Conservation (phyloP, 2,888 invertebrate genomes). For the Dromius quadrimaculatus region DNA sequence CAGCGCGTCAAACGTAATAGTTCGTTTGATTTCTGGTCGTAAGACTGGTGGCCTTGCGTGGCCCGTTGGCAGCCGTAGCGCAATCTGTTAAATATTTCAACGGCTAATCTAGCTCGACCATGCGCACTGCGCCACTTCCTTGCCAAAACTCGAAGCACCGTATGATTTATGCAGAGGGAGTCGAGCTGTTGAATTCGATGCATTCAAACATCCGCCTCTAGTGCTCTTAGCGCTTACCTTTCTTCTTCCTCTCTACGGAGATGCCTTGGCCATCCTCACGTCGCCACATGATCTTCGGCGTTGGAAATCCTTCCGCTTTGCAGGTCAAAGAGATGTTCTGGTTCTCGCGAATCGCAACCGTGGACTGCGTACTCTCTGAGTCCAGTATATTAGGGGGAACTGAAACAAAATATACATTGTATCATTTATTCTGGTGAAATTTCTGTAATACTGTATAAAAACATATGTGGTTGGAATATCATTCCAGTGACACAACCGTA, state of each 20-base stretch:
- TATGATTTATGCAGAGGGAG: conserved; percentile 60
- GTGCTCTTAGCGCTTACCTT: conserved; percentile 73
- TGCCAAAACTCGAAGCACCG: conserved; percentile 54
- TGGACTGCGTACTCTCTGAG: conserved; percentile 89
- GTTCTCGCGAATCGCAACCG: conserved; percentile 92
- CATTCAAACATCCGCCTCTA: neutral
- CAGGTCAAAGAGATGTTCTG: conserved; percentile 94
- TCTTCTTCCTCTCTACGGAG: conserved; percentile 85
- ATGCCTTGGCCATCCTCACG: conserved; percentile 91
- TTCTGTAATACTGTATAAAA: too few relatives aligned
- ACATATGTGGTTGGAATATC: too few relatives aligned
- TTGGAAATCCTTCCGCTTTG: conserved; percentile 91
- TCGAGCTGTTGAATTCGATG: conserved; percentile 6
- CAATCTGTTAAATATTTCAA: conserved; percentile 64
- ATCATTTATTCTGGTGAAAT: too few relatives aligned
- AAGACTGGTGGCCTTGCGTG: conserved; percentile 51
- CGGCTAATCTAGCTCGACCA: conserved; percentile 62
- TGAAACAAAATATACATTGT: too few relatives aligned
- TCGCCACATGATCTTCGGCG: conserved; percentile 93
- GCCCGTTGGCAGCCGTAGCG: conserved; percentile 55
- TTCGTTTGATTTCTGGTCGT: conserved; percentile 49
- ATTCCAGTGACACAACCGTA: too few relatives aligned
- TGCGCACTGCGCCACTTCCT: conserved; percentile 59
- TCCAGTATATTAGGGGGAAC: conserved; percentile 96
- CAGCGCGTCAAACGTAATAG: conserved; percentile 45